phyloP scores from a whole-genome alignment of 1,140 invertebrate genomes.

The Heliconius eleuchia region DNA sequence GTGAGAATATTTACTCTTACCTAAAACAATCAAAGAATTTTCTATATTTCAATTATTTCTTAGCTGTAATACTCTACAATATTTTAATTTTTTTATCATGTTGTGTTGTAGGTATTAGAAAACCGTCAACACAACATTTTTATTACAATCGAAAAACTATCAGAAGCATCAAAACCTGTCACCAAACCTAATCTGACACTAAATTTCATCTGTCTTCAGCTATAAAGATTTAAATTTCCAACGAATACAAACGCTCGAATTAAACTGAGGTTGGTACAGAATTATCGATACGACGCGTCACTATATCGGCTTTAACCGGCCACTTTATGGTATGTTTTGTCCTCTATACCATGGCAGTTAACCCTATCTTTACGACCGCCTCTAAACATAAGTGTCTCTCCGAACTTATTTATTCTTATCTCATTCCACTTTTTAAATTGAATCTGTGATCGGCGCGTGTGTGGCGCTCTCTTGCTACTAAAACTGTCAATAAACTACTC shows the following conservation, averaged over 20 bases:
- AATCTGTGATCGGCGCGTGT: slow-evolving; percentile 74
- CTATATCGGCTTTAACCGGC: slow-evolving; percentile 58
- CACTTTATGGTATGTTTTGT: slow-evolving; percentile 79
- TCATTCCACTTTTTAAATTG: slow-evolving; percentile 80
- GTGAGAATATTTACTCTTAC: no score
- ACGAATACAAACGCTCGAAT: slow-evolving; percentile 33
- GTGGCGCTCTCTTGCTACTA: slow-evolving; percentile 68
- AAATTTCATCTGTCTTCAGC: slow-evolving; percentile 10
- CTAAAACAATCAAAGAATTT: not conserved
- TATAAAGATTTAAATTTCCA: slow-evolving; percentile 27
- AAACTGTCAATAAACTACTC: slow-evolving; percentile 76
- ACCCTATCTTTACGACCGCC: slow-evolving; percentile 78
- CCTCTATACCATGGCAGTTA: slow-evolving; percentile 73
- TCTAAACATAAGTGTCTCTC: slow-evolving; percentile 80
- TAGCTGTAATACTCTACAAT: not conserved
- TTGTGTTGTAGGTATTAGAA: not conserved
- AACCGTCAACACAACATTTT: slow-evolving; percentile 9
- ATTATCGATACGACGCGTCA: slow-evolving; percentile 42
- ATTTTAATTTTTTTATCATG: not conserved
- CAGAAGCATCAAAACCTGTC: slow-evolving; percentile 26
- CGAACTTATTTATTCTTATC: slow-evolving; percentile 79
- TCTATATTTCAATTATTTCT: not conserved
- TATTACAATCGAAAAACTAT: not conserved
- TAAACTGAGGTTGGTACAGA: slow-evolving; percentile 30
- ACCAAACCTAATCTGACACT: slow-evolving; percentile 11